These are phyloP conservation scores for Pristionchus pacificus DNA, from an alignment of 1,140 invertebrate species.

Conservation along the genomic window DNA sequence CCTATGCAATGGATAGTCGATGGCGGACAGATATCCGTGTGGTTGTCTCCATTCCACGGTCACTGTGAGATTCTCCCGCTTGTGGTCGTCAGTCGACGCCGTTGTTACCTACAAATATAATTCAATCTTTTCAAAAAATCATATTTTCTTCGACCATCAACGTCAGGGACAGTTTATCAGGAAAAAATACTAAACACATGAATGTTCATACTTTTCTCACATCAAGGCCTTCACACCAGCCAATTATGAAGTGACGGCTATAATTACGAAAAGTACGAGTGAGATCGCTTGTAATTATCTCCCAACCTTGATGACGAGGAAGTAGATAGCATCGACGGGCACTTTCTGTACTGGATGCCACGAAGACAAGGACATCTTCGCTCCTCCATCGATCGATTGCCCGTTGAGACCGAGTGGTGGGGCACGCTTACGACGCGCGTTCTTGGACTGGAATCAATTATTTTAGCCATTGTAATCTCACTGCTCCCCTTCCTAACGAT, in stretches of 20 bases:
- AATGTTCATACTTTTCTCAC: no score
- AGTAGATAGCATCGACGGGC: conserved; percentile 50
- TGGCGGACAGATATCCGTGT: conserved; percentile 50
- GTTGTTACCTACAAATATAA: neutral
- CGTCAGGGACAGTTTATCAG: no score
- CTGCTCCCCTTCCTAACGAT: no score
- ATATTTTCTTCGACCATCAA: neutral
- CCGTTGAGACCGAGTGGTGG: conserved; percentile 46
- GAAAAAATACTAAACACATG: no score
- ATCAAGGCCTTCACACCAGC: no score
- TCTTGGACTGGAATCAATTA: neutral
- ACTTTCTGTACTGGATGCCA: conserved; percentile 52
- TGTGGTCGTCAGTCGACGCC: neutral
- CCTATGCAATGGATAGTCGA: conserved; percentile 51
- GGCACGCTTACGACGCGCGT: conserved; percentile 30
- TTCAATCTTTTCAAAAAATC: neutral
- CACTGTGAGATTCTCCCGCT: conserved; percentile 34
- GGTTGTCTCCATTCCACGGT: conserved; percentile 56
- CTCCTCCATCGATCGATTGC: conserved; percentile 51
- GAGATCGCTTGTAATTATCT: neutral
- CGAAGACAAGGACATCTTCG: conserved; percentile 46
- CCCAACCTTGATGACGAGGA: conserved; percentile 53
- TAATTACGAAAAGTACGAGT: no score
- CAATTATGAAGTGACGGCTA: no score
- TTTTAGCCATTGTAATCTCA: no score